Base-by-base conservation (phyloP, 2,888 invertebrate genomes). In the Sepioteuthis lessoniana region DNA sequence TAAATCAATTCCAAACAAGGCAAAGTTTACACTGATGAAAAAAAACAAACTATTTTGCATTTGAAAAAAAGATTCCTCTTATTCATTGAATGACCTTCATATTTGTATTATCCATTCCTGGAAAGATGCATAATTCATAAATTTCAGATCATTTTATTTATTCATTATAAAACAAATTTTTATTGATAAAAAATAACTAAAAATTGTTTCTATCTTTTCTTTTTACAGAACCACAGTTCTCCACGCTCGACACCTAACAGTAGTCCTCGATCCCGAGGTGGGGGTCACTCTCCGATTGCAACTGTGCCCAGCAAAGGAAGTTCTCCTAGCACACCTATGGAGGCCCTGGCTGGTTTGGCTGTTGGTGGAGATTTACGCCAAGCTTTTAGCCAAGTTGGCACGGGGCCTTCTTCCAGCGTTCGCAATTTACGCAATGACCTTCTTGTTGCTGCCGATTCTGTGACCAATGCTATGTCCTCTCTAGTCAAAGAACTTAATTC, bases 381-480 rank as follows among this genome's bases (percentile, higher is more conserved):
- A 94, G 97, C 97, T 1, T 97, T 97, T 95, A 96, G 96, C 94
- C 96, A 96, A 94, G 95, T 95, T 35, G 94, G 94, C 50, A 95
- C 95, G 94, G 95, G 94, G 31, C 90, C 94, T 4, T 47, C 93
- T 8, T 93, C 94, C 93, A 95, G 95, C 94, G 95, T 96, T 16
- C 95, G 96, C 90, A 96, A 96, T 94, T 95, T 97, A 91, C 95
- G 97, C n/a, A 97, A 98, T 97, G 99, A 99, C 97, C 98, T 99
- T 94, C 98, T 99, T 95, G 98, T 98, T 96, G 99, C 99, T 93
- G 99, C 99, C 92, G 99, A 99, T 97, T 99, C 99, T 50, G 99
- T 99, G 96, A 99, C 99, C 95, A 99, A 99, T 97, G 99, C 99
- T 95, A 99, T 99, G 99, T 99, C 99, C 76, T 99, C 99, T 47